Base-by-base conservation (phyloP, 1,140 invertebrate species). In the Procambarus virginalis region DNA sequence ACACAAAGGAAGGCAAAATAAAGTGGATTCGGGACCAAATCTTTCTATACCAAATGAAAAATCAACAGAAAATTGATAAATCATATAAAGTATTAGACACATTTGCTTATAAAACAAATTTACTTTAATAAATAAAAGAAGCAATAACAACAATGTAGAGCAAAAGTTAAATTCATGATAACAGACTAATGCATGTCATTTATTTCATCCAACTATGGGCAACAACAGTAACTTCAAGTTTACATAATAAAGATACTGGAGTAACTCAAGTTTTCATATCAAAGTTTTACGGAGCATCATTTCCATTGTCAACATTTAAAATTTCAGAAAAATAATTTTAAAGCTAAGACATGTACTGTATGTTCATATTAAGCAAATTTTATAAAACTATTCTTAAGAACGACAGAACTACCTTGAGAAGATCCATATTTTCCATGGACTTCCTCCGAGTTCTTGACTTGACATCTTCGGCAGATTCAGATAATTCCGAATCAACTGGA, bases 341-440 rank as follows among this genome's bases (percentile, higher is more conserved):
- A 78, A 49, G 49, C 49, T 55, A 68, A 20, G 10, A 68, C 20
- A 68, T 17, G 20, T 51, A 79, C 77, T 51, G 4, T 55, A 58
- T 45, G n/a, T 73, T 20, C n/a, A 73, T 73, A 22, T 10, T 34
- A 3, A 34, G 48, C 0, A 51, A 79, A 79, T 12, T 49, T 6
- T 10, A 6, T 2, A 60, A 60, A 60, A n/a, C n/a, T 64, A 60
- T 10, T 49, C n/a, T 34, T 91, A 93, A 93, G 92, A 92, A 91
- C 68, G 79, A 91, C 64, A 89, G 92, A 90, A 93, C 94, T 91
- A 97, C 96, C 95, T 98, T 98, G 94, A 99, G 97, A 20, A 99
- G 95, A 94, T 98, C 97, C 94, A 99, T 95, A 93, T 98, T 98
- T 94, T 99, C 98, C 98, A 99, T 99, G 94, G 97, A 98, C 93